Evolutionary conservation across 2,113 vertebrate species (phyloP).

Genomic region (Opisthocomus hoazin): DNA sequence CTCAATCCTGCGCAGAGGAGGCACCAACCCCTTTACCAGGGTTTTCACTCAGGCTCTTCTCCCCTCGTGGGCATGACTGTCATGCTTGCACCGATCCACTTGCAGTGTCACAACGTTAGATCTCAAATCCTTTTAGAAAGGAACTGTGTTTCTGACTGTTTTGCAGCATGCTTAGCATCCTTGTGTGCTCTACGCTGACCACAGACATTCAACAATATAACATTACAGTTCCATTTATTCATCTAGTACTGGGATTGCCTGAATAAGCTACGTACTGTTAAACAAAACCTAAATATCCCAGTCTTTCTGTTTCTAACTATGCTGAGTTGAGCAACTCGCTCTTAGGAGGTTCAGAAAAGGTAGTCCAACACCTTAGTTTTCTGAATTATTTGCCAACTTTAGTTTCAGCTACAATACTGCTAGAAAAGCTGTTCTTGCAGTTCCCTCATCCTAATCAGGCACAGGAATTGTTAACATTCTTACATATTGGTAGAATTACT

Average conservation of each 20-base stretch:
- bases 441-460: not conserved
- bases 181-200: not conserved
- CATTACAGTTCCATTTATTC: not conserved
- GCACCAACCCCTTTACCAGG: accelerated
- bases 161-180: not conserved
- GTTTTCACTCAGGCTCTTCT: not conserved
- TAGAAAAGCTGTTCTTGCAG: not conserved
- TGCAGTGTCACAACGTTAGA: not conserved
- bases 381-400: not conserved
- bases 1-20: not conserved
- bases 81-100: not conserved
- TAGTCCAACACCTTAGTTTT: not conserved
- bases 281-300: not conserved
- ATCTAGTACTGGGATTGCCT: not conserved
- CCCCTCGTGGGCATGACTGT: accelerated
- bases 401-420: not conserved
- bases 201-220: not conserved
- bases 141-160: accelerated
- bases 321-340: not conserved
- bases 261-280: not conserved
- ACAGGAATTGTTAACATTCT: not conserved
- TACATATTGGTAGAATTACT: not conserved
- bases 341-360: not conserved
- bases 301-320: not conserved
- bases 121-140: not conserved